These are phyloP conservation scores for Salvelinus fontinalis DNA, from an alignment of 2,113 vertebrate species.

Conservation along the genomic window DNA sequence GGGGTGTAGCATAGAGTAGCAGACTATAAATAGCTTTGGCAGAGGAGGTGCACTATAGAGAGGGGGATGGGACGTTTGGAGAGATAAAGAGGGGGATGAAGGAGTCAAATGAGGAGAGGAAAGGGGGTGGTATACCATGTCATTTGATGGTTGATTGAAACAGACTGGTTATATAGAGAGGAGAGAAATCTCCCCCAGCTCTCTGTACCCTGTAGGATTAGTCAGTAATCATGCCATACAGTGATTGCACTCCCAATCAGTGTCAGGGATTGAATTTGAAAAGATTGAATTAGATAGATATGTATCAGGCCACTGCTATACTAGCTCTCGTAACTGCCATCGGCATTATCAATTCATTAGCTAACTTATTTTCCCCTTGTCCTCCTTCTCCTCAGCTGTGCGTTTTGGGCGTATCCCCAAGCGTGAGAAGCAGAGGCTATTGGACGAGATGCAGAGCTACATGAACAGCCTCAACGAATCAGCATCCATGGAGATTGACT, in stretches of 20 bases:
- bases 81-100: constrained; percentile 36
- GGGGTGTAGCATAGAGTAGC: constrained; percentile 43
- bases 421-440: constrained; percentile 77
- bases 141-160: constrained; percentile 34
- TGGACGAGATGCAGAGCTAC: constrained; percentile 82
- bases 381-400: constrained; percentile 66
- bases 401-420: constrained; percentile 81
- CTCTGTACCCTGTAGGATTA: background rate
- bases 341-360: background rate
- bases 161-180: background rate
- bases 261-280: constrained; percentile 19
- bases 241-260: constrained; percentile 13
- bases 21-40: constrained; percentile 70
- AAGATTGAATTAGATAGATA: background rate
- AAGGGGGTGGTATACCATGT: constrained; percentile 6
- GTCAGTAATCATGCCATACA: no score
- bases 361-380: constrained; percentile 32
- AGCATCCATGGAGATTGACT: constrained; percentile 64
- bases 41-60: constrained; percentile 46
- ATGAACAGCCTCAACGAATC: constrained; percentile 81
- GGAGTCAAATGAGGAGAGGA: constrained; percentile 19
- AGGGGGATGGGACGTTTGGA: no score
- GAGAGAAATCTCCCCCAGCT: background rate
- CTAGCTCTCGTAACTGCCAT: background rate
- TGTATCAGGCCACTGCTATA: background rate